A percentile compares a stretch with the other conserved stretches of the same genome.
These are phyloP conservation scores for Knipowitschia caucasica DNA, from an alignment of 2,797 vertebrate genomes.

Conservation along the genomic window DNA sequence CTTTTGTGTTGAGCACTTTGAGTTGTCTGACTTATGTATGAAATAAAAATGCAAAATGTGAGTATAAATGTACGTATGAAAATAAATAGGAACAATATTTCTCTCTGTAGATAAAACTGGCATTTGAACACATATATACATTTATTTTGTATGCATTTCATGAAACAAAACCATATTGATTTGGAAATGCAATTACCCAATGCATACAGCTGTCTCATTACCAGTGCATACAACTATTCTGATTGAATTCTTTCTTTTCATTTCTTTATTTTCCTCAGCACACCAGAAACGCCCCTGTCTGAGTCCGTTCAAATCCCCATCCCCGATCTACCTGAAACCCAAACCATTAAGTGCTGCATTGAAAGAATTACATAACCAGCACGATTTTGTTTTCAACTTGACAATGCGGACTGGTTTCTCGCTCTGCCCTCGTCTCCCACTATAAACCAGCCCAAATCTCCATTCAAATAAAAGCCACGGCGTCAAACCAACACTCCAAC, in stretches of 20 bases:
- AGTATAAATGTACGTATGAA: too few relatives aligned
- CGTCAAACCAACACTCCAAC: neutral
- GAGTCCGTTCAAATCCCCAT: neutral
- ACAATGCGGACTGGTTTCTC: neutral
- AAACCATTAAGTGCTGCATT: conserved; percentile 6
- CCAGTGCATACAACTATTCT: neutral
- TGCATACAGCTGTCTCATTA: neutral
- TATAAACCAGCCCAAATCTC: neutral
- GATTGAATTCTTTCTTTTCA: neutral
- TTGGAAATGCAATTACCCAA: neutral
- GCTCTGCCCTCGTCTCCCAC: neutral
- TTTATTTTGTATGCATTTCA: too few relatives aligned
- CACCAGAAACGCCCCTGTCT: conserved; percentile 2
- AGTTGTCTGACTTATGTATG: too few relatives aligned
- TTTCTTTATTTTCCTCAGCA: neutral
- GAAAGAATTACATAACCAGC: conserved; percentile 5
- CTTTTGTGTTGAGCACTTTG: too few relatives aligned
- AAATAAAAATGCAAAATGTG: too few relatives aligned
- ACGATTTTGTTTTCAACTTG: conserved; percentile 16
- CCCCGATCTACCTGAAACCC: neutral
- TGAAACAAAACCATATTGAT: too few relatives aligned
- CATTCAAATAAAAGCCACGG: neutral
- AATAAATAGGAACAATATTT: too few relatives aligned
- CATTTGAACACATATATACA: too few relatives aligned
- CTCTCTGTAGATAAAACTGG: too few relatives aligned